Evolutionary conservation across 2,888 invertebrate genomes (phyloP).

Genomic region (Drosophila algonquin): DNA sequence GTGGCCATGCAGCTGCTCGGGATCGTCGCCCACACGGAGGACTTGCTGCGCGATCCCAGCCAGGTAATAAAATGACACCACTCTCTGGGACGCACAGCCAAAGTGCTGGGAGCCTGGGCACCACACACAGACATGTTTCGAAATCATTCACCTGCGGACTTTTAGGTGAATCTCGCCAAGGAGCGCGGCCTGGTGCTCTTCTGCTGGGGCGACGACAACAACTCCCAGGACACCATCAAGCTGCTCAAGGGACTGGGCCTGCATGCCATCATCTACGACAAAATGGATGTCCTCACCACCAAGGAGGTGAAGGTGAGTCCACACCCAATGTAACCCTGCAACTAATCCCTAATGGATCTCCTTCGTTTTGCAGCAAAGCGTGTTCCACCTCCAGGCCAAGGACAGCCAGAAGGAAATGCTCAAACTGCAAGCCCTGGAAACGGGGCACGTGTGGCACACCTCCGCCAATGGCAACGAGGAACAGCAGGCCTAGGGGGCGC

Average conservation of each 20-base stretch:
- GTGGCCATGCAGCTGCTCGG: constrained; percentile 93
- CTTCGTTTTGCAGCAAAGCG: constrained; percentile 87
- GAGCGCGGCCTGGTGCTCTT: constrained; percentile 94
- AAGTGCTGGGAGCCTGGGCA: constrained; percentile 16
- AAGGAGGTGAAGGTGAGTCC: constrained; percentile 82
- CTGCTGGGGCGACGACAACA: constrained; percentile 99
- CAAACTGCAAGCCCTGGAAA: constrained; percentile 82
- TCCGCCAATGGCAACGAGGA: constrained; percentile 53
- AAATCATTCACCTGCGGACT: constrained; percentile 50
- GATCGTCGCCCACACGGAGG: constrained; percentile 96
- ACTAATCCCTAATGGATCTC: background rate
- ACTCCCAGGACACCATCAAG: constrained; percentile 92
- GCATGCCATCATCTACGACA: constrained; percentile 98
- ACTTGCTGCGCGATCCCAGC: constrained; percentile 92
- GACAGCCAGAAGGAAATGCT: constrained; percentile 86
- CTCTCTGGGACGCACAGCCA: constrained; percentile 1
- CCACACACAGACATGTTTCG: background rate
- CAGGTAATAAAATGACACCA: constrained; percentile 85
- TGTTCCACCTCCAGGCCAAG: constrained; percentile 91
- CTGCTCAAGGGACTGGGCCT: constrained; percentile 94
- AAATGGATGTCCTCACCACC: constrained; percentile 87
- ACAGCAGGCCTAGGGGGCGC: constrained; percentile 46
- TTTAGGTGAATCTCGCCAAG: constrained; percentile 90
- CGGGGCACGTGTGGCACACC: constrained; percentile 73
- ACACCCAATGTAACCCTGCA: background rate